These are phyloP conservation scores for Stegostoma tigrinum DNA, from an alignment of 2,113 vertebrate genomes.

Conservation along the genomic window DNA sequence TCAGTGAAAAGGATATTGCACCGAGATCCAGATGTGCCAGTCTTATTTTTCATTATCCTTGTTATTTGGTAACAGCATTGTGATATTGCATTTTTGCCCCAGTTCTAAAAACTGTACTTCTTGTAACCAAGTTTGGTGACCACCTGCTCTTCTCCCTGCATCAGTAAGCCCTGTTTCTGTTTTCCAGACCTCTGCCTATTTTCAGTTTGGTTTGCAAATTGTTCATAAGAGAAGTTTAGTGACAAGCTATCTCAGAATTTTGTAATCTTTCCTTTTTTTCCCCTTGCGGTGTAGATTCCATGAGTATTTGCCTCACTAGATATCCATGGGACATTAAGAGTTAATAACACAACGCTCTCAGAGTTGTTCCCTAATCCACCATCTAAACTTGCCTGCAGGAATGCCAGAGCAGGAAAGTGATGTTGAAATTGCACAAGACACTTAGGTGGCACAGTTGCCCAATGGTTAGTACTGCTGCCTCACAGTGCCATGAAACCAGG, in stretches of 20 bases:
- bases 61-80: no score
- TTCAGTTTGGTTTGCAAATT: background rate
- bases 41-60: no score
- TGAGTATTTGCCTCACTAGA: background rate
- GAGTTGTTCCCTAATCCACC: background rate
- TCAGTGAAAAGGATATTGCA: no score
- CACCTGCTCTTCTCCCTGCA: background rate
- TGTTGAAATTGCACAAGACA: no score
- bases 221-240: background rate
- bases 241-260: background rate
- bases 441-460: no score
- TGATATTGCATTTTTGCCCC: no score
- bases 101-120: no score
- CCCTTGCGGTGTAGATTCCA: background rate
- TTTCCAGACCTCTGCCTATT: background rate
- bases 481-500: no score
- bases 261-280: background rate
- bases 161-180: background rate
- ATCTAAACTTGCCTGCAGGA: background rate
- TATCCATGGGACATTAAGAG: background rate
- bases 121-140: no score
- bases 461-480: no score
- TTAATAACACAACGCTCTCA: background rate
- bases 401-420: background rate
- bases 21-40: no score